Base-by-base conservation (phyloP, 2,113 vertebrate genomes). In the Syngnathus floridae region DNA sequence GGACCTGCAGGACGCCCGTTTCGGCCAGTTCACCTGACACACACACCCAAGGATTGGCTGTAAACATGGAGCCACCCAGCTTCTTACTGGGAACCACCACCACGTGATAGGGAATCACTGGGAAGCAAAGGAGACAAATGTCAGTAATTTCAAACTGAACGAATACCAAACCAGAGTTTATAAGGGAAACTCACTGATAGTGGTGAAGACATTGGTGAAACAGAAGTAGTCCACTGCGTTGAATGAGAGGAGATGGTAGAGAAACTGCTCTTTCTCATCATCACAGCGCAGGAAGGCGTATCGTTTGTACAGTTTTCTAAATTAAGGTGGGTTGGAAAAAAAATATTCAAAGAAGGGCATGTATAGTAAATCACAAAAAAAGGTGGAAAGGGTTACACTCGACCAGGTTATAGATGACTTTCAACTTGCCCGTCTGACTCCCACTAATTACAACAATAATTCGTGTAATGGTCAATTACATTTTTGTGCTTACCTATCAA, bases 181-280 rank as follows among this genome's bases (percentile, higher is more conserved):
- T 22, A 31, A 49, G 8, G 2, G 9, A 8, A 4, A 92, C 97
- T 96, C 90, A 98, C 97, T 87, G 89, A 98, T 93, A 40, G 97
- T 98, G 64, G 96, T 98, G 85, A 99, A 99, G 87, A 98, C 97
- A 63, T 97, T 99, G 82, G 97, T 99, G 79, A 99, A 99, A 77
- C 97, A 99, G 72, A 98, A 99, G 89, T 99, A 99, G 88, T 99
- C 97, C 13, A 99, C 97, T 1, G 97, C 96, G 41, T 95, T 98
- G 84, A 99, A 99, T 75, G 96, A 99, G 49, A 99, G 90, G 46
- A 99, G 93, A 84, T 99, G 97, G 84, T 98, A 99, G 7, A 99
- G 93, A 84, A 99, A 99, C 73, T 99, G 97, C 77, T 99, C 97
- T 84, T 98, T 99, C 89, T 99, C 97, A 14, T 99, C 97, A 17